These are phyloP conservation scores for Invenusta paracnida DNA, from an alignment of 2,888 invertebrate species.

Conservation along the genomic window DNA sequence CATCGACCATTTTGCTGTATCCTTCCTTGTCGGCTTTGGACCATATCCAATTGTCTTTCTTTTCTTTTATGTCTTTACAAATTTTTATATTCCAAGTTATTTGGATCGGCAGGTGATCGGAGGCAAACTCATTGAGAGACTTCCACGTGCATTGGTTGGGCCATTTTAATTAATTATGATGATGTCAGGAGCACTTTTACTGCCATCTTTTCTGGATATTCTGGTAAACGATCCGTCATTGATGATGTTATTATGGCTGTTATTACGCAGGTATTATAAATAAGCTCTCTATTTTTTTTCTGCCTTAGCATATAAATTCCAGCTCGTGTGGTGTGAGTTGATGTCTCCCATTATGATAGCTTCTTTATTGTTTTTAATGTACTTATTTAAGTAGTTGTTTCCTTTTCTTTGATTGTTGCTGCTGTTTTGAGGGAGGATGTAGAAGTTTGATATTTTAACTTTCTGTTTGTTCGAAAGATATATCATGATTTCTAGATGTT, in stretches of 20 bases:
- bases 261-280: background rate
- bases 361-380: background rate
- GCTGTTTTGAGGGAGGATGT: background rate
- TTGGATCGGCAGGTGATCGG: background rate
- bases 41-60: background rate
- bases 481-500: no score
- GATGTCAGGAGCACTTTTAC: constrained; percentile 8
- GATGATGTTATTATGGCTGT: background rate
- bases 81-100: background rate
- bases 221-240: constrained; percentile 2
- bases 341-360: background rate
- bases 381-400: background rate
- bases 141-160: background rate
- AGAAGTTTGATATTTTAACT: background rate
- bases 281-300: background rate
- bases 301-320: background rate
- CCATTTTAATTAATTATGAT: background rate
- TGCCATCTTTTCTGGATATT: constrained; percentile 1
- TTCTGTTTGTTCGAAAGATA: no score
- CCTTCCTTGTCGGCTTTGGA: background rate
- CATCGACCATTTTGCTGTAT: background rate
- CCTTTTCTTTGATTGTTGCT: background rate
- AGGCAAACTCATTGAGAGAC: background rate
- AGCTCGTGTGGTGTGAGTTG: background rate
- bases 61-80: background rate